Base-by-base conservation (phyloP, 2,888 invertebrate genomes). In the Noctua janthe region DNA sequence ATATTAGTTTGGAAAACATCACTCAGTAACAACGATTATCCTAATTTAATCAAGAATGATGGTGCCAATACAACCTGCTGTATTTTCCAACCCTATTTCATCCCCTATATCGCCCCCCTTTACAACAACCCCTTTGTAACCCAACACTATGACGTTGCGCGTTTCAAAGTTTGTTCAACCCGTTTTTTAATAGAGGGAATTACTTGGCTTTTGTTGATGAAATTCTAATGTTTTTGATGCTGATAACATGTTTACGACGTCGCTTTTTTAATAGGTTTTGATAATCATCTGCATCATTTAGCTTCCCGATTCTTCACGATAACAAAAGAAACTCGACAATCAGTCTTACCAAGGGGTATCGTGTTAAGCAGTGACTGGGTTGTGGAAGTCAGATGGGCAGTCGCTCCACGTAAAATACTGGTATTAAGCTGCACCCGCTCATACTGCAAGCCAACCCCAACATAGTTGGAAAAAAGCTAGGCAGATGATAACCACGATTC, bases 101-200 rank as follows among this genome's bases (percentile, higher is more conserved):
- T 67, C 87, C 80, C 80, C 56, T 67, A 43, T n/a, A 54, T 47
- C 62, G 11, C 71, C 59, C 81, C 78, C 79, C 56, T 71, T 13
- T n/a, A 66, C 23, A 69, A 35, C 35, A 74, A 71, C 74, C 86
- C 87, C 80, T 88, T 86, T 83, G 86, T 83, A 78, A 88, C 54
- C 15, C 70, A 49, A 88, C 87, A 85, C 88, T 74, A 81, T 86
- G 86, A 88, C 77, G 51, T 3, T 43, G 77, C 86, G 51, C 23
- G n/a, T 79, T 85, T 66, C 35, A 74, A 64, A 83, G 76, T 81
- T 78, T 78, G 67, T 81, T 56, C 39, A 39, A 71, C 72, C 62
- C 71, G 71, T 78, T 82, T 87, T 84, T 82, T 74, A 56, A 71
- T 82, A 69, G 59, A 80, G 75, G 70, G 74, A 82, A 85, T 87